Evolutionary conservation across 2,888 invertebrate genomes (phyloP), one percentile per base, ranked within the genome.

Genomic region (Tachina grossa): DNA sequence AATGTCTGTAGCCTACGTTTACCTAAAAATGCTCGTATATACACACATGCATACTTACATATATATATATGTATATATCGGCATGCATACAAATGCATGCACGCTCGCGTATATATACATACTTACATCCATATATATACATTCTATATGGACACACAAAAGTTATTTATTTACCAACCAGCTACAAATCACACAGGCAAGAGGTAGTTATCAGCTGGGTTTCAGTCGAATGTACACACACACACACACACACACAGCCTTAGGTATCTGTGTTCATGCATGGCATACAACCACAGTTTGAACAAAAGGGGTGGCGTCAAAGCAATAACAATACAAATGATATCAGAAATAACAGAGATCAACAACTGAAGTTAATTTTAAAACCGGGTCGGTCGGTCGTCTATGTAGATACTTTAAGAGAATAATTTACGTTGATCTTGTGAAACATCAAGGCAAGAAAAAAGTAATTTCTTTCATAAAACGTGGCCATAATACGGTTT

Each of bases 251-350:
- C 53, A 53, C 16, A 89, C 57, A 69, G 22, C n/a, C 51, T 63
- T 59, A 74, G 39, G 31, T 31, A 31, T 31, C 6, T 31, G 31
- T 31, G 31, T 31, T 31, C 31, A 31, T 31, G 31, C 31, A 87
- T 87, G 22, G 16, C 61, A 61, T 61, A n/a, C 59, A 75, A 19
- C 39, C 53, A 75, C 63, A 78, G 49, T 65, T 80, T 53, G 9
- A 78, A 78, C 53, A 87, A 90, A 91, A 90, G 90, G 90, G 91
- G 91, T 91, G 91, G 91, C 89, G 91, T 90, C 83, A 85, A 82
- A 76, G 63, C 89, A 89, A 89, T 88, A 88, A 87, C 83, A 75
- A 66, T 79, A 65, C 49, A 19, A 45, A 74, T 76, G 72, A 82
- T 61, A 83, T 49, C 65, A 69, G 57, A 78, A 66, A 87, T 84